phyloP scores from a whole-genome alignment of 2,888 invertebrate genomes.

The Agrotis exclamationis region DNA sequence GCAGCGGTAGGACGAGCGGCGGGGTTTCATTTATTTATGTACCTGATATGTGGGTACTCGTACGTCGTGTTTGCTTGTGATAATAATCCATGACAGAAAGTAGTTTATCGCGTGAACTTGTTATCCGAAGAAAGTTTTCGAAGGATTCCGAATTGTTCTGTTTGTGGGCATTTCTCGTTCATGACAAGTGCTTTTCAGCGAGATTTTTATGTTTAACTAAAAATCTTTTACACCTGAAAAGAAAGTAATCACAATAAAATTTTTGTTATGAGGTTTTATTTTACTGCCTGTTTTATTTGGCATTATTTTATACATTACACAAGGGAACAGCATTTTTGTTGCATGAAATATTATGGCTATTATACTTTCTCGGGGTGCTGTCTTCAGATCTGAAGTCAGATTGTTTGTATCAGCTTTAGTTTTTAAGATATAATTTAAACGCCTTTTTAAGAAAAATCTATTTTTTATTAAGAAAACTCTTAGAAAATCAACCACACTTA shows the following conservation, averaged over 20 bases:
- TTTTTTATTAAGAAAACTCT: too few species aligned
- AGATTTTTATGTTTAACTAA: neutral
- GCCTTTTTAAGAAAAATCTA: too few species aligned
- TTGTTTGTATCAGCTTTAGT: too few species aligned
- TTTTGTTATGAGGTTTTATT: slow-evolving; percentile 24
- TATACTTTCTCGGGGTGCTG: too few species aligned
- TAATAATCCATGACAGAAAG: slow-evolving; percentile 40
- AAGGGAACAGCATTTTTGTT: too few species aligned
- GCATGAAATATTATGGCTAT: too few species aligned
- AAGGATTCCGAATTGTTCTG: slow-evolving; percentile 24
- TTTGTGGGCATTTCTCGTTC: slow-evolving; percentile 3
- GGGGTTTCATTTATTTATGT: slow-evolving; percentile 37
- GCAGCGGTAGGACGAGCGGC: slow-evolving; percentile 16
- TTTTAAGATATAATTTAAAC: too few species aligned
- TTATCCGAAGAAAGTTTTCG: slow-evolving; percentile 29
- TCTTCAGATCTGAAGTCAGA: too few species aligned
- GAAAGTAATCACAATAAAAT: slow-evolving; percentile 28
- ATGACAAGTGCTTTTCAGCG: slow-evolving; percentile 5
- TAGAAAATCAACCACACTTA: too few species aligned
- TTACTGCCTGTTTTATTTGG: slow-evolving; percentile 15
- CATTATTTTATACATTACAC: too few species aligned
- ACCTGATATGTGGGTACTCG: slow-evolving; percentile 38
- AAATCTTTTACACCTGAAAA: slow-evolving; percentile 39
- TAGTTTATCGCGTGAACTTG: slow-evolving; percentile 41
- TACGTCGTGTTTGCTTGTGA: slow-evolving; percentile 36